Percentiles rank a stretch among this genome's conserved stretches.
Evolutionary conservation across 2,113 vertebrate genomes (phyloP).

Genomic region (Anseranas semipalmata): DNA sequence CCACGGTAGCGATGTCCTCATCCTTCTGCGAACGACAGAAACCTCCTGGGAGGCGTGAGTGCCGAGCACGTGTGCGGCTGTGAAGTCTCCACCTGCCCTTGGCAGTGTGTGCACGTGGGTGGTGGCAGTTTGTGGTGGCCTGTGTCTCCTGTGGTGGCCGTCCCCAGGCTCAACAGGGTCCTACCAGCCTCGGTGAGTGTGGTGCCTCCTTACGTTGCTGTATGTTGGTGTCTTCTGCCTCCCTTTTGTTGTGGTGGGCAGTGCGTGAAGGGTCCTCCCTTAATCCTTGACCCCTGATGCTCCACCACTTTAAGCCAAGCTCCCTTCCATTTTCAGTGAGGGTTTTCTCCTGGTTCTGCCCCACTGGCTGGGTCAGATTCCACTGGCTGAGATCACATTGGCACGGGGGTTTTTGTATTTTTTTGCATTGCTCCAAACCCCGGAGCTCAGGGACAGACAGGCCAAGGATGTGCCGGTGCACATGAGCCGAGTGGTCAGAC

Average conservation of each 20-base stretch:
- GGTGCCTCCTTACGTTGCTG: fast-evolving
- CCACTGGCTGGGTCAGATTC: neutral
- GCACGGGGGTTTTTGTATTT: neutral
- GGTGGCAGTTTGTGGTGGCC: fast-evolving
- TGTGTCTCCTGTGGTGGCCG: neutral
- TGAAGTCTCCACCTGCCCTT: neutral
- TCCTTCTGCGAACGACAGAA: neutral
- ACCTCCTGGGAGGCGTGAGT: fast-evolving
- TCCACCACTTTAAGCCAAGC: neutral
- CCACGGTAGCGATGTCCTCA: fast-evolving
- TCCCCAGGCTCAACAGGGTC: neutral
- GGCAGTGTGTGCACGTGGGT: neutral
- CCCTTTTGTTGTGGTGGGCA: neutral
- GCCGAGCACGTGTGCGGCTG: fast-evolving
- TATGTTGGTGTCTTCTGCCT: neutral
- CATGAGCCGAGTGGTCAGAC: neutral
- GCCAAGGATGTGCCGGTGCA: fast-evolving
- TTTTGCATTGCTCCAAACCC: neutral
- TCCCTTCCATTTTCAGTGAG: slow-evolving; percentile 1
- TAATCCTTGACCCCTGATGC: neutral
- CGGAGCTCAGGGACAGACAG: neutral
- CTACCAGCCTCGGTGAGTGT: neutral
- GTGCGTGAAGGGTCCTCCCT: neutral
- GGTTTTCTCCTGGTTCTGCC: neutral
- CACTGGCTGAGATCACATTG: slow-evolving; percentile 2